These are phyloP conservation scores for Scotopteryx bipunctaria DNA, from an alignment of 2,888 invertebrate genomes.

Conservation along the genomic window DNA sequence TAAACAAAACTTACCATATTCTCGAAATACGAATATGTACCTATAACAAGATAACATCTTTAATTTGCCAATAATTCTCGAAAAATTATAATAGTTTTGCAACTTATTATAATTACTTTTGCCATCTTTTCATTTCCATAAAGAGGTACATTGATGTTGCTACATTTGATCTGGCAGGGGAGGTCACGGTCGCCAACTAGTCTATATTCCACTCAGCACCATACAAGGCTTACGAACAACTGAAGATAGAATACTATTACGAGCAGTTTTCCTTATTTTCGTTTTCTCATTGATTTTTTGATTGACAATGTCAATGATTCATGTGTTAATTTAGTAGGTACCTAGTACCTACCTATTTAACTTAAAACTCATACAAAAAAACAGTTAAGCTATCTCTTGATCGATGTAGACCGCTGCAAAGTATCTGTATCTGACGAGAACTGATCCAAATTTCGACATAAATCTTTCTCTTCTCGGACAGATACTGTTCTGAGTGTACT, in stretches of 20 bases:
- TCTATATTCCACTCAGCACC: conserved; percentile 27
- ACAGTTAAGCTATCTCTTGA: too few species aligned
- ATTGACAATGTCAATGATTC: neutral
- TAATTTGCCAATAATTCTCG: neutral
- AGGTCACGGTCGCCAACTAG: conserved; percentile 28
- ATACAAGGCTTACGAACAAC: conserved; percentile 12
- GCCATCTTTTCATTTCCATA: conserved; percentile 12
- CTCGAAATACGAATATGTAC: neutral
- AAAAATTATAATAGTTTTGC: conserved; percentile 10
- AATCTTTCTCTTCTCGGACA: too few species aligned
- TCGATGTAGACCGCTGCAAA: too few species aligned
- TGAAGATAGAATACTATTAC: neutral
- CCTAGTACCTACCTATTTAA: too few species aligned
- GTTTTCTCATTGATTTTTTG: neutral
- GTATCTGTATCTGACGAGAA: too few species aligned
- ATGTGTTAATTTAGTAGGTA: too few species aligned
- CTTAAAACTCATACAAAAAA: too few species aligned
- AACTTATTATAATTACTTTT: conserved; percentile 5
- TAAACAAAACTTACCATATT: neutral
- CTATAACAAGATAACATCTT: conserved; percentile 1
- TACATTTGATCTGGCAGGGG: conserved; percentile 10
- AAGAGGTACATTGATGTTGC: neutral
- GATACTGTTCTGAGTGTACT: too few species aligned
- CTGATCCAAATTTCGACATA: too few species aligned
- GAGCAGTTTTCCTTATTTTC: conserved; percentile 12